A percentile compares a stretch with the other conserved stretches of the same genome.
These are phyloP conservation scores for Watsonalla binaria DNA, from an alignment of 2,888 invertebrate species.

Conservation along the genomic window DNA sequence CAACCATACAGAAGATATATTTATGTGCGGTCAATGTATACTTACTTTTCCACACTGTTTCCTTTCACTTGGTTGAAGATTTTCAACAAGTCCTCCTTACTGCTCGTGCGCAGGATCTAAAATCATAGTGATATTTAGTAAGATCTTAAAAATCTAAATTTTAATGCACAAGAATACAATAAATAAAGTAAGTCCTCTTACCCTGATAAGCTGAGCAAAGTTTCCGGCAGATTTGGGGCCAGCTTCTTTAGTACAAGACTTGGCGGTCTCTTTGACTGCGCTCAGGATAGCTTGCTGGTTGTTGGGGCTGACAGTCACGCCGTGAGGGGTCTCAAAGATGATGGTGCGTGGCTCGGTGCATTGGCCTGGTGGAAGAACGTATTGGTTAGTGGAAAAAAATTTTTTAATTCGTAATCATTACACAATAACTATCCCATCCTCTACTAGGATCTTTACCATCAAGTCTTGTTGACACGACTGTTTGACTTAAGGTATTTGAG, in stretches of 20 bases:
- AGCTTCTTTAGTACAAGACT: conserved; percentile 79
- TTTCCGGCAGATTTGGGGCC: conserved; percentile 82
- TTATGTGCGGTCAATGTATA: conserved; percentile 4
- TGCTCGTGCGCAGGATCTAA: conserved; percentile 81
- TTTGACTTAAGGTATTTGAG: too few species aligned
- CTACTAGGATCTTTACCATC: too few species aligned
- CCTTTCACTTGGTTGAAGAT: conserved; percentile 82
- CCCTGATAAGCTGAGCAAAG: conserved; percentile 82
- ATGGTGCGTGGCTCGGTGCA: conserved; percentile 76
- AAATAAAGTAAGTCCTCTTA: conserved; percentile 28
- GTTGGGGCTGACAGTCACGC: conserved; percentile 55
- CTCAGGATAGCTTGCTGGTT: conserved; percentile 77
- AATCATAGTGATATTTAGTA: conserved; percentile 6
- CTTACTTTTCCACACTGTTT: conserved; percentile 79
- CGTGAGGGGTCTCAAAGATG: conserved; percentile 86
- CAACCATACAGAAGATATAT: too few species aligned
- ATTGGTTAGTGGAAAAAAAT: background rate
- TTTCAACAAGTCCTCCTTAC: conserved; percentile 83
- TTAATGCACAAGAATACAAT: background rate
- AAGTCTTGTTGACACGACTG: too few species aligned
- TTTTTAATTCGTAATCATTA: too few species aligned
- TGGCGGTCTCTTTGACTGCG: conserved; percentile 81
- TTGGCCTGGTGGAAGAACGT: conserved; percentile 35
- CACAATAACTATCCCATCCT: too few species aligned
- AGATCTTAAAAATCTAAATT: background rate